Conservation (phyloP, 2,113 vertebrate species). For the Apaloderma vittatum region DNA sequence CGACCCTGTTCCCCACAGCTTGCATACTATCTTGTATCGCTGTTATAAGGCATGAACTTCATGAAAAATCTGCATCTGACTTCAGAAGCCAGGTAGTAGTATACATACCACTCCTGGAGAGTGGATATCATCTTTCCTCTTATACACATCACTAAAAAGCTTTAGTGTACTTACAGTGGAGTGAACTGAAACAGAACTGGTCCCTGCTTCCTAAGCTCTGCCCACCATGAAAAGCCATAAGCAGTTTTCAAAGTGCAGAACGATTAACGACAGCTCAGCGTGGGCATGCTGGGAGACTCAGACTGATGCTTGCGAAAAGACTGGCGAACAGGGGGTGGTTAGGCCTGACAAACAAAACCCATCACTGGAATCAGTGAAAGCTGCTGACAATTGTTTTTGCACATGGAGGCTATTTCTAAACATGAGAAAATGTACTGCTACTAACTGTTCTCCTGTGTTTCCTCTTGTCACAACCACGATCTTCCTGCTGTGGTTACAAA, state of each 20-base stretch:
- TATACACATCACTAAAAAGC: neutral
- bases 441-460: neutral
- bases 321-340: neutral
- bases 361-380: neutral
- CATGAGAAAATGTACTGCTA: neutral
- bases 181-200: neutral
- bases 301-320: neutral
- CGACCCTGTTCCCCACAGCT: neutral
- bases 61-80: neutral
- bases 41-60: neutral
- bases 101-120: neutral
- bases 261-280: neutral
- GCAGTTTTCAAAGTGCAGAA: neutral
- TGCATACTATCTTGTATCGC: neutral
- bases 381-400: neutral
- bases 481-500: neutral
- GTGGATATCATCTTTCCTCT: neutral
- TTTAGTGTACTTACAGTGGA: neutral
- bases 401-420: neutral
- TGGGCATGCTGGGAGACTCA: neutral
- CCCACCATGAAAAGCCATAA: neutral
- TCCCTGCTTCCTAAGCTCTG: neutral
- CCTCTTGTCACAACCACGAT: neutral
- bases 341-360: conserved; percentile 15
- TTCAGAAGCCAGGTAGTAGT: neutral